Percentiles rank a stretch among this genome's conserved stretches.
Evolutionary conservation across 1,140 invertebrate genomes (phyloP).

Genomic region (Phymorhynchus buccinoides): DNA sequence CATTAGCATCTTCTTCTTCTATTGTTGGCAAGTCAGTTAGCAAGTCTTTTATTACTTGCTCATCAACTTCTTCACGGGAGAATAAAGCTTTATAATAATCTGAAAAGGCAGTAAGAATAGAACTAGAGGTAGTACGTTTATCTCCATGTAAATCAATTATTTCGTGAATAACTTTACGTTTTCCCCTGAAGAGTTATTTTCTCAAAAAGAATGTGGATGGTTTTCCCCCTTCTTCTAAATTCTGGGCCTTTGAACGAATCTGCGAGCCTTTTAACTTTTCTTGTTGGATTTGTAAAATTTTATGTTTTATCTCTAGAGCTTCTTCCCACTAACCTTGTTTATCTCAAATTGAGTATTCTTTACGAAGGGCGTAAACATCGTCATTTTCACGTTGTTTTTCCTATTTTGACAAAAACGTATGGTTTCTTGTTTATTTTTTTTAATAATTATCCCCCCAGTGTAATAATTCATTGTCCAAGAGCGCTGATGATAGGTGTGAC

Average conservation of each 20-base stretch:
- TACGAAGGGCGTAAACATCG: not conserved
- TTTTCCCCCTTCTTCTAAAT: constrained; percentile 47
- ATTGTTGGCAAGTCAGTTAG: constrained; percentile 28
- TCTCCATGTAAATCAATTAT: constrained; percentile 33
- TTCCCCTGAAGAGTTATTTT: constrained; percentile 37
- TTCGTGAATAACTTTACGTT: constrained; percentile 39
- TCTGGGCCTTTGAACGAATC: constrained; percentile 41
- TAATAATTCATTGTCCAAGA: constrained; percentile 25
- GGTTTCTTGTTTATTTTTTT: constrained; percentile 31
- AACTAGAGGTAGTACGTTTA: constrained; percentile 21
- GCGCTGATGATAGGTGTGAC: not conserved
- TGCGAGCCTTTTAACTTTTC: constrained; percentile 38
- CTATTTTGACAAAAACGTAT: constrained; percentile 23
- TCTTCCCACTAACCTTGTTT: not conserved
- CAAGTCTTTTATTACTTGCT: constrained; percentile 14
- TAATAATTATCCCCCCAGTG: constrained; percentile 36
- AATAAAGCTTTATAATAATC: constrained; percentile 39
- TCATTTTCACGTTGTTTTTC: not conserved
- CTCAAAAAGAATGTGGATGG: constrained; percentile 45
- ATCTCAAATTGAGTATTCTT: not conserved
- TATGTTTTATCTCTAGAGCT: constrained; percentile 18
- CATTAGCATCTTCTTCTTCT: not conserved
- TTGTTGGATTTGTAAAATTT: constrained; percentile 37
- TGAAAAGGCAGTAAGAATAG: constrained; percentile 35
- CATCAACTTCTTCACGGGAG: constrained; percentile 28